A percentile compares a stretch with the other conserved stretches of the same genome.
These are phyloP conservation scores for Solea senegalensis DNA, from an alignment of 2,113 vertebrate genomes.

Conservation along the genomic window DNA sequence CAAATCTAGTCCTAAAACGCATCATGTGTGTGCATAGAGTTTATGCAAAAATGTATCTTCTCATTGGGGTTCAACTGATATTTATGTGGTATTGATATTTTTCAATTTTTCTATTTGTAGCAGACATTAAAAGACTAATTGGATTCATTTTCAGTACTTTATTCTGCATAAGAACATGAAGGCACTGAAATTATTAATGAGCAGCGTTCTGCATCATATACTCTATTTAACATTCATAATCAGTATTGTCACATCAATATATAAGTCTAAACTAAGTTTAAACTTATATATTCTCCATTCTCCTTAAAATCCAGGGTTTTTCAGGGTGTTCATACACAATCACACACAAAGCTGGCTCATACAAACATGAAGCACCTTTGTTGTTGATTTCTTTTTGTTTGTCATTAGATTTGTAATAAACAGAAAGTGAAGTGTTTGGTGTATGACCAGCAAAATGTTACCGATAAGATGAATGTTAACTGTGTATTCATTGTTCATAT, in stretches of 20 bases:
- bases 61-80: conserved; percentile 42
- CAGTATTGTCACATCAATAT: not conserved
- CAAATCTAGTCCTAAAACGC: conserved; percentile 51
- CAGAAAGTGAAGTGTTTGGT: not conserved
- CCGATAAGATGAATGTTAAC: conserved; percentile 9
- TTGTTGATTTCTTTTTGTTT: not conserved
- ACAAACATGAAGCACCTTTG: conserved; percentile 4
- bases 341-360: not conserved
- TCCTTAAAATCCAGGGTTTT: conserved; percentile 32
- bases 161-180: not conserved
- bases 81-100: conserved; percentile 8
- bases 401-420: not conserved
- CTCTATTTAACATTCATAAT: conserved; percentile 2
- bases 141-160: conserved; percentile 1
- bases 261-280: conserved; percentile 27
- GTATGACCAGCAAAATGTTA: not conserved
- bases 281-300: not conserved
- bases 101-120: conserved; percentile 45
- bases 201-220: not conserved
- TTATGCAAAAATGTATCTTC: conserved; percentile 47
- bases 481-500: not conserved
- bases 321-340: conserved; percentile 6
- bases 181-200: not conserved
- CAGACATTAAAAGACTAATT: conserved; percentile 21
- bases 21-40: conserved; percentile 54